A percentile compares a stretch with the other conserved stretches of the same genome.
phyloP scores from a whole-genome alignment of 2,113 vertebrate species.

The Felis catus region F.catus_Fca126_mat1.0 CM031412.1:23133001-23133500 shows the following conservation, averaged over 20 bases:
- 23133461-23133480: not conserved
- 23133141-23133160: not conserved
- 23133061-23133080: not conserved
- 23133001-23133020: not conserved
- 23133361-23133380: not conserved
- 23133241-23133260: not conserved
- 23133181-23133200: not conserved
- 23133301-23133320: not conserved
- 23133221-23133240: not conserved
- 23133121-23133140: not conserved
- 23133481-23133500: not conserved
- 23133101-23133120: not conserved
- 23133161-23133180: not conserved
- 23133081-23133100: not conserved
- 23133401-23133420: not conserved
- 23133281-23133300: not conserved
- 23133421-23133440: not conserved
- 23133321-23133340: not conserved
- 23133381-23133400: not conserved
- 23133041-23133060: not conserved
- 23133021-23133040: slow-evolving; percentile 12
- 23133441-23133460: not conserved
- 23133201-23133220: not conserved
- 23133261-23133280: not conserved
- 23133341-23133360: not conserved